A percentile compares a stretch with the other conserved stretches of the same genome.
Evolutionary conservation across 2,113 vertebrate species (phyloP).

Genomic region (Redunca redunca): DNA sequence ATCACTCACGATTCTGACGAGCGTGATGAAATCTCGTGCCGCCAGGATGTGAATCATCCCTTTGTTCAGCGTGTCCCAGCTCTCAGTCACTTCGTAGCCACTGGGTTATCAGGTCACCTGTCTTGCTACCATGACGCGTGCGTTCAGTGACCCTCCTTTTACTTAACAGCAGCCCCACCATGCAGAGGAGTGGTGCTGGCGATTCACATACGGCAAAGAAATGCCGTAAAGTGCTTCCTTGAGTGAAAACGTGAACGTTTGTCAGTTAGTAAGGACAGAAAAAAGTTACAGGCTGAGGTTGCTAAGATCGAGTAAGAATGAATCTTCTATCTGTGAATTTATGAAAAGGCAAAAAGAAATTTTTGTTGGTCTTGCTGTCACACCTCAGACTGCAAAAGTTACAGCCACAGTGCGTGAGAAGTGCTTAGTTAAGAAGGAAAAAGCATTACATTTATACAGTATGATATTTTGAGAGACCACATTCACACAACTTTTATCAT

Average conservation of each 20-base stretch:
- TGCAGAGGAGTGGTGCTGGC: not conserved
- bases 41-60: not conserved
- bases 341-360: not conserved
- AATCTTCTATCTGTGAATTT: not conserved
- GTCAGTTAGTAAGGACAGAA: not conserved
- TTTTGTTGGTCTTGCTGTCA: not conserved
- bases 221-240: not conserved
- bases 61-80: not conserved
- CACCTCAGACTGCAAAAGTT: not conserved
- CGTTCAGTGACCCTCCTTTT: not conserved
- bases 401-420: accelerated
- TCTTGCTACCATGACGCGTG: no score
- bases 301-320: not conserved
- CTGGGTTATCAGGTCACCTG: not conserved
- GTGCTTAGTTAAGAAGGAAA: not conserved
- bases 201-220: accelerated
- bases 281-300: not conserved
- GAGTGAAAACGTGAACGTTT: not conserved
- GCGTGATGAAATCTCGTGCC: not conserved
- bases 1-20: not conserved
- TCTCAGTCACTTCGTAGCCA: not conserved
- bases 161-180: not conserved
- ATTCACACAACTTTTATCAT: not conserved
- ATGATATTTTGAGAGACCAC: not conserved
- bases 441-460: not conserved